A percentile compares a stretch with the other conserved stretches of the same genome.
Conservation (phyloP, 2,113 vertebrate species). For the Lipophrys pholis region DNA sequence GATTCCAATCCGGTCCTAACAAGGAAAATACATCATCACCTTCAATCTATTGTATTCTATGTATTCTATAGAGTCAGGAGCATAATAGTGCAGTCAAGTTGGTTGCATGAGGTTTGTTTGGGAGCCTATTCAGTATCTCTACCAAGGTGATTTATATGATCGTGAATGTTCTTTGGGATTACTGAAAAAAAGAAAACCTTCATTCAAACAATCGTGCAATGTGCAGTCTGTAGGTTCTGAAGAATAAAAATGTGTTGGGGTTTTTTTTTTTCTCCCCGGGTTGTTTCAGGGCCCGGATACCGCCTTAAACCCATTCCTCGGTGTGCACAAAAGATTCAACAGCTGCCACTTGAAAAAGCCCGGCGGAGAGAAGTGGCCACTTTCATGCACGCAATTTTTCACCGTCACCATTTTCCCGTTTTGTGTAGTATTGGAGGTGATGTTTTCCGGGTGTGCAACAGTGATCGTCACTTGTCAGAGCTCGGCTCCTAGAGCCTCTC, state of each 20-base stretch:
- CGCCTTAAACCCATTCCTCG: conserved; percentile 9
- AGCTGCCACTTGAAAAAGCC: conserved; percentile 12
- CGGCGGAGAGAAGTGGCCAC: background rate
- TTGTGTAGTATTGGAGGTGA: background rate
- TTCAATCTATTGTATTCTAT: conserved; percentile 47
- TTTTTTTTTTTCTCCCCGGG: conserved; percentile 9
- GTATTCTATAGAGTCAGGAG: conserved; percentile 20
- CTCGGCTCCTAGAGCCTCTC: background rate
- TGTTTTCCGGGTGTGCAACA: background rate
- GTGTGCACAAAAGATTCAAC: conserved; percentile 23
- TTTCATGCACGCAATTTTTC: conserved; percentile 24
- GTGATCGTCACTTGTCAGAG: background rate
- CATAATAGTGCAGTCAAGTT: conserved; percentile 23
- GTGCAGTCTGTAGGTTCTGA: background rate
- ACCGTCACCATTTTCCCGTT: background rate
- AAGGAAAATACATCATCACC: conserved; percentile 12
- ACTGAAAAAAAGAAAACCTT: background rate
- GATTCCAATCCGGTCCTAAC: conserved; percentile 46
- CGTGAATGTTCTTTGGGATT: too few species aligned
- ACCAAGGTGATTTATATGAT: too few species aligned
- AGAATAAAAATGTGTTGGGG: too few species aligned
- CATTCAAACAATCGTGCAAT: conserved; percentile 4
- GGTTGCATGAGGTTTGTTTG: conserved; percentile 12
- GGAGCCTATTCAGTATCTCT: too few species aligned
- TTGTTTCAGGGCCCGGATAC: conserved; percentile 12